phyloP scores from a whole-genome alignment of 2,797 vertebrate genomes.

The Pseudochaenichthys georgianus region DNA sequence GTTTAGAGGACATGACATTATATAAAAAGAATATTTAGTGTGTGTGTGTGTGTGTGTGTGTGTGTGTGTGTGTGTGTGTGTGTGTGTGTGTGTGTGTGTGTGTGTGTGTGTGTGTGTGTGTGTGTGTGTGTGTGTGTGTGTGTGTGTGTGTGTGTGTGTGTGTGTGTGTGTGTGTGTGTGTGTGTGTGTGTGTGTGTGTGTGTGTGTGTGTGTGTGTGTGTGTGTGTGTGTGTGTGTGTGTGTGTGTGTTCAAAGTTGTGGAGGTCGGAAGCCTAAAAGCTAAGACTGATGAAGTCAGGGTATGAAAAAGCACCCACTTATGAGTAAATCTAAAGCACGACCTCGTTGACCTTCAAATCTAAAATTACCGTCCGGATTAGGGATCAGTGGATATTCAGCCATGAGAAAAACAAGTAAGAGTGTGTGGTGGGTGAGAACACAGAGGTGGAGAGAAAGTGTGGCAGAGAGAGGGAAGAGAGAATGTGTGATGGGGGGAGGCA shows the following conservation, averaged over 20 bases:
- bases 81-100: too few relatives aligned
- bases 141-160: too few relatives aligned
- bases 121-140: too few relatives aligned
- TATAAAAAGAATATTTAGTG: slow-evolving; percentile 18
- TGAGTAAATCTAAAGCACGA: slow-evolving; percentile 56
- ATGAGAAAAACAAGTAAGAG: slow-evolving; percentile 48
- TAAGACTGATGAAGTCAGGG: slow-evolving; percentile 32
- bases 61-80: too few relatives aligned
- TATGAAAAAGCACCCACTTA: slow-evolving; percentile 46
- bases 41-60: too few relatives aligned
- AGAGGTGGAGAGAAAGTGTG: slow-evolving; percentile 8
- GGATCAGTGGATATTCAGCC: slow-evolving; percentile 64
- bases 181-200: slow-evolving; percentile 10
- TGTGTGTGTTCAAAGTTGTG: slow-evolving; percentile 23
- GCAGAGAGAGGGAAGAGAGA: slow-evolving; percentile 9
- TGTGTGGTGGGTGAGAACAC: neutral
- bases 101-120: too few relatives aligned
- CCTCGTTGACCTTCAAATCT: slow-evolving; percentile 50
- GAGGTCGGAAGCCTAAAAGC: slow-evolving; percentile 27
- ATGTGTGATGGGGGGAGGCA: slow-evolving; percentile 13
- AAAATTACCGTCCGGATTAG: slow-evolving; percentile 63
- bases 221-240: slow-evolving; percentile 11
- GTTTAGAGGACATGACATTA: neutral
- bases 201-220: slow-evolving; percentile 20
- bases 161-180: slow-evolving; percentile 15